Evolutionary conservation across 1,140 invertebrate species (phyloP).

Genomic region (Drosophila mauritiana): DNA sequence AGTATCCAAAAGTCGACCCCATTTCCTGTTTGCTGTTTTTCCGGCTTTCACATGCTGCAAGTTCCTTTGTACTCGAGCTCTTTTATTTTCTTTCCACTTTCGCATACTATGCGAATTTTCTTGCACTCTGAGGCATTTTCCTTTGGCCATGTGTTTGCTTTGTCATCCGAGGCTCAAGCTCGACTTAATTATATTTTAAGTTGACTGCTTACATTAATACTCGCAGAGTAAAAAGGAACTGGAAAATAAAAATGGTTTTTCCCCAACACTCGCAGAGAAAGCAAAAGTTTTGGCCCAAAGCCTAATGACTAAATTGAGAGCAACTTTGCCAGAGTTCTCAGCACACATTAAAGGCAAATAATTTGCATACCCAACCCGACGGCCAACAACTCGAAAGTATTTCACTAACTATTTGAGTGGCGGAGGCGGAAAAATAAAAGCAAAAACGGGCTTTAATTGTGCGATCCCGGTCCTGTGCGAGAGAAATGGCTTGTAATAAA

Average conservation of each 20-base stretch:
- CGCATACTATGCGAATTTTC: slow-evolving; percentile 45
- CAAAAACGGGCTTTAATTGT: slow-evolving; percentile 62
- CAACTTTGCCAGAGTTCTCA: slow-evolving; percentile 54
- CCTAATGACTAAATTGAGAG: slow-evolving; percentile 69
- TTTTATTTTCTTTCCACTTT: slow-evolving; percentile 25
- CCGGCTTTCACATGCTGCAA: slow-evolving; percentile 45
- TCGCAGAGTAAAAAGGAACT: slow-evolving; percentile 20
- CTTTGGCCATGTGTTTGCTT: slow-evolving; percentile 58
- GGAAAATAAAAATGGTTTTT: slow-evolving; percentile 43
- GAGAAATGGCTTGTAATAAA: slow-evolving; percentile 61
- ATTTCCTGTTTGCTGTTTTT: not conserved
- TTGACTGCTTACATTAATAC: slow-evolving; percentile 51
- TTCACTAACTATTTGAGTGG: slow-evolving; percentile 35
- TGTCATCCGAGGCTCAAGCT: slow-evolving; percentile 49
- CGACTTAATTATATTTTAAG: slow-evolving; percentile 68
- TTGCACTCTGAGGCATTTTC: slow-evolving; percentile 50
- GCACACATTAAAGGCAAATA: slow-evolving; percentile 70
- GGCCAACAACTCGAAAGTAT: slow-evolving; percentile 46
- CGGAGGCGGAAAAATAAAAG: slow-evolving; percentile 26
- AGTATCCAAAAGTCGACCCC: slow-evolving; percentile 19
- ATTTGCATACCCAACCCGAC: slow-evolving; percentile 72
- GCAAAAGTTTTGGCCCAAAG: slow-evolving; percentile 53
- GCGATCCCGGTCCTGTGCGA: slow-evolving; percentile 1
- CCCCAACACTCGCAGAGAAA: slow-evolving; percentile 22
- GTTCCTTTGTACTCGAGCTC: slow-evolving; percentile 33